phyloP scores from a whole-genome alignment of 2,888 invertebrate species.

The Strigamia crassipes region DNA sequence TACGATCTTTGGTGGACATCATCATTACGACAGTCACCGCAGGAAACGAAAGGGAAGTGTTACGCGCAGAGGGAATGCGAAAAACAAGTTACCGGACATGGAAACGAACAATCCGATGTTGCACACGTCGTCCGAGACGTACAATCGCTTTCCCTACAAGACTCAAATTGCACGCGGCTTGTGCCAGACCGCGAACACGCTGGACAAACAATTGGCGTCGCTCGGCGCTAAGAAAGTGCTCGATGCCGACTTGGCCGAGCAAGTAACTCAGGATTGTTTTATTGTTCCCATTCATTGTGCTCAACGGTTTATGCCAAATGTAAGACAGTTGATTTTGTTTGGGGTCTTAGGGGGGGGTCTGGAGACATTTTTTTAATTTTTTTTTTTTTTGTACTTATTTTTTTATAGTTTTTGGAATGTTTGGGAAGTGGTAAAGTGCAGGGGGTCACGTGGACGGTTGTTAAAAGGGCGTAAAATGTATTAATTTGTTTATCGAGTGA shows the following conservation, averaged over 20 bases:
- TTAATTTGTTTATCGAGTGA: too few species aligned
- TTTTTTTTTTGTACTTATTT: too few species aligned
- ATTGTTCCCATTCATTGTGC: slow-evolving; percentile 41
- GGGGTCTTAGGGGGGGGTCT: too few species aligned
- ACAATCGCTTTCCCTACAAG: slow-evolving; percentile 5
- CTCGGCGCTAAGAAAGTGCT: background rate
- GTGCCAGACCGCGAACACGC: background rate
- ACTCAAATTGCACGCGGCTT: background rate
- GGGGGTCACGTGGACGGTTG: too few species aligned
- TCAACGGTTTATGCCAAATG: slow-evolving; percentile 41
- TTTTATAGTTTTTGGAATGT: too few species aligned
- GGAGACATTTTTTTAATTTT: too few species aligned
- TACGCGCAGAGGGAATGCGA: background rate
- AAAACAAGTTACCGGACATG: background rate
- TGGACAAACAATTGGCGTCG: background rate
- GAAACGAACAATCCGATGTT: background rate
- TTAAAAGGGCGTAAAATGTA: too few species aligned
- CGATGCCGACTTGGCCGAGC: background rate
- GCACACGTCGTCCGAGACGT: background rate
- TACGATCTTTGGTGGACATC: background rate
- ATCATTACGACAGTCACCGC: background rate
- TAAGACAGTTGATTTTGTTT: too few species aligned
- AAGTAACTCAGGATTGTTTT: slow-evolving; percentile 38
- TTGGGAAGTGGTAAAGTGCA: too few species aligned
- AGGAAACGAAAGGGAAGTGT: background rate